Base-by-base conservation (phyloP, 2,797 vertebrate species). In the Chromis chromis region DNA sequence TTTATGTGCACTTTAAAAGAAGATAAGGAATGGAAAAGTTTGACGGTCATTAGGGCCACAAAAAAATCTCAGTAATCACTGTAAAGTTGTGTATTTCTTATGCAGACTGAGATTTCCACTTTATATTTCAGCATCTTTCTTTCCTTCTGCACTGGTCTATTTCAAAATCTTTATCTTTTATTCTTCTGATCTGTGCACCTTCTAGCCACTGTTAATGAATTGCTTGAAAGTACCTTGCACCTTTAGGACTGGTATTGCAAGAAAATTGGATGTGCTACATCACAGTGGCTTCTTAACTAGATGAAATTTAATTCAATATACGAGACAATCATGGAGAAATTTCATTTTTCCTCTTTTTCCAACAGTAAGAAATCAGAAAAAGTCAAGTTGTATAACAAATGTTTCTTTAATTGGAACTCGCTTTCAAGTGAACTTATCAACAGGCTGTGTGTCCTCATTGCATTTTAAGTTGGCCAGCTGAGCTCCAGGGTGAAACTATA, bases 401-500 rank as follows among this genome's bases (percentile, higher is more conserved):
- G 63, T 57, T 46, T 55, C 57, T 70, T 42, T 70, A 68, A 77
- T 69, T 70, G 36, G 25, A 77, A 70, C 40, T 67, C 19, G 13
- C 76, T 74, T 81, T 68, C 28, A 46, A 59, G 54, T 55, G 61
- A 76, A 44, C 25, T 74, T 66, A 57, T 81, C 78, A 78, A 82
- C 68, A 70, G 74, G 69, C 81, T 49, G 69, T 63, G 69, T 61
- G 1, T 79, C 69, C 74, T 74, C 59, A 16, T 19, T 55, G 54
- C 44, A 68, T 68, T 83, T 56, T 76, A 81, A 82, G 42, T 39
- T n/a, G 22, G 12, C 73, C 50, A 19, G 65, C 57, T 70, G 74
- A 71, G 79, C 82, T 65, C 73, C 70, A 70, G 69, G 76, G 73
- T 46, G 39, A 78, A 77, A 78, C 78, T 83, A 74, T 71, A 76